Evolutionary conservation across 2,113 vertebrate genomes (phyloP).

Genomic region (Mirza zaza): DNA sequence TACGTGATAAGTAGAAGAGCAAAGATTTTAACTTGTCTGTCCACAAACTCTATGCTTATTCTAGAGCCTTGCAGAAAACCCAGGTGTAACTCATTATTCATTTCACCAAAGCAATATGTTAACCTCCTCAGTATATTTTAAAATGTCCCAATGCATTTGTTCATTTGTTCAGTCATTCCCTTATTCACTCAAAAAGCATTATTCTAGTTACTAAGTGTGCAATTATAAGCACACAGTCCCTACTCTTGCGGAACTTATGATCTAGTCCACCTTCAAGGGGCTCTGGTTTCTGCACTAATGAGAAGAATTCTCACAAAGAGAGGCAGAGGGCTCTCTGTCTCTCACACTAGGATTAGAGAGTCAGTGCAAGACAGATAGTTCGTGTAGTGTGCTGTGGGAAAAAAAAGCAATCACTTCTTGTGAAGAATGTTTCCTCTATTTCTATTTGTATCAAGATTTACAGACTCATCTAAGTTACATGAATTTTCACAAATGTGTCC

Average conservation of each 20-base stretch:
- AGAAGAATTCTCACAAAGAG: not conserved
- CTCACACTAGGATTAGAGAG: not conserved
- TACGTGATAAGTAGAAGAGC: not conserved
- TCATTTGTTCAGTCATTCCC: not conserved
- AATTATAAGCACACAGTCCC: not conserved
- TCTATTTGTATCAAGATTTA: constrained; percentile 14
- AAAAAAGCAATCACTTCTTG: not conserved
- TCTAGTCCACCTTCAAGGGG: not conserved
- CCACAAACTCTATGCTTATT: not conserved
- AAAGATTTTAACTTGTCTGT: not conserved
- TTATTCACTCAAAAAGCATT: not conserved
- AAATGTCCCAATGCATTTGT: not conserved
- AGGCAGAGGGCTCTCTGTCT: not conserved
- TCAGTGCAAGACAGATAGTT: not conserved
- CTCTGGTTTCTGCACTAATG: not conserved
- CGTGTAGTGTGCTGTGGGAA: not conserved
- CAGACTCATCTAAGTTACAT: not conserved
- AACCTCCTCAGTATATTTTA: not conserved
- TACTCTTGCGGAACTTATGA: not conserved
- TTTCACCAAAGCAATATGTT: not conserved
- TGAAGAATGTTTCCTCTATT: not conserved
- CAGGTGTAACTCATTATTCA: not conserved
- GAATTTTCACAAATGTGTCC: not conserved
- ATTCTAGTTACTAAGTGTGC: not conserved
- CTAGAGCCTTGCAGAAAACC: not conserved